A percentile compares a stretch with the other conserved stretches of the same genome.
phyloP scores from a whole-genome alignment of 30 jellyfish, hydroid and myxozoan species.

The Sanderia malayensis region DNA sequence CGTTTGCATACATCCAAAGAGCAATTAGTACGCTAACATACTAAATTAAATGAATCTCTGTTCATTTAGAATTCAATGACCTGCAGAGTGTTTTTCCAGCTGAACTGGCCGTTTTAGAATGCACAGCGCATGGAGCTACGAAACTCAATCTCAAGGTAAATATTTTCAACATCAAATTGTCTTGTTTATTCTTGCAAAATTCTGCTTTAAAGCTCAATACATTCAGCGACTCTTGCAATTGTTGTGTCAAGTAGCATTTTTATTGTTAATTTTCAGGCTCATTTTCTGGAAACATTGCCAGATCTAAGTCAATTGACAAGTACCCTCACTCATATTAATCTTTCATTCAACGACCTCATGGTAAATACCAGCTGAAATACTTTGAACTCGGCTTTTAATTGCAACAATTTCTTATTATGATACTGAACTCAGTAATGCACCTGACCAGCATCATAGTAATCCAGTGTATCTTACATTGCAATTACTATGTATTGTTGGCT shows the following conservation, averaged over 20 bases:
- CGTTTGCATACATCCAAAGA: too few relatives aligned
- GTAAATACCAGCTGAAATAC: slow-evolving; percentile 10
- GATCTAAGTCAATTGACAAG: slow-evolving; percentile 16
- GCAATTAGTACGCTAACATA: too few relatives aligned
- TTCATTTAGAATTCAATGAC: slow-evolving; percentile 16
- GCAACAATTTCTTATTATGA: not conserved
- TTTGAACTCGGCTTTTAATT: not conserved
- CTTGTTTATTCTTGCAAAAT: not conserved
- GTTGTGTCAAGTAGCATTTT: too few relatives aligned
- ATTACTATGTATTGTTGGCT: too few relatives aligned
- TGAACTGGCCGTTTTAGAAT: slow-evolving; percentile 49
- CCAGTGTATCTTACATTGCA: too few relatives aligned
- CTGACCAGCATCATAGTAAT: too few relatives aligned
- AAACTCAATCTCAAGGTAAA: slow-evolving; percentile 52
- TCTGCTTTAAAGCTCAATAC: too few relatives aligned
- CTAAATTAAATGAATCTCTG: too few relatives aligned
- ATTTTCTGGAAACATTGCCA: slow-evolving; percentile 46
- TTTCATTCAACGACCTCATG: slow-evolving; percentile 50
- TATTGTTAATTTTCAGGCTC: slow-evolving; percentile 52
- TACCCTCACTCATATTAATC: slow-evolving; percentile 31
- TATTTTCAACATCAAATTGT: too few relatives aligned
- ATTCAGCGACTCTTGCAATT: too few relatives aligned
- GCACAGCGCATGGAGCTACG: slow-evolving; percentile 50
- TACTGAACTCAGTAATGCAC: too few relatives aligned
- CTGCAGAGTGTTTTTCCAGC: slow-evolving; percentile 21